Evolutionary conservation across 2,888 invertebrate species (phyloP), one percentile per base, ranked within the genome.

Genomic region (Amphipyra berbera): DNA sequence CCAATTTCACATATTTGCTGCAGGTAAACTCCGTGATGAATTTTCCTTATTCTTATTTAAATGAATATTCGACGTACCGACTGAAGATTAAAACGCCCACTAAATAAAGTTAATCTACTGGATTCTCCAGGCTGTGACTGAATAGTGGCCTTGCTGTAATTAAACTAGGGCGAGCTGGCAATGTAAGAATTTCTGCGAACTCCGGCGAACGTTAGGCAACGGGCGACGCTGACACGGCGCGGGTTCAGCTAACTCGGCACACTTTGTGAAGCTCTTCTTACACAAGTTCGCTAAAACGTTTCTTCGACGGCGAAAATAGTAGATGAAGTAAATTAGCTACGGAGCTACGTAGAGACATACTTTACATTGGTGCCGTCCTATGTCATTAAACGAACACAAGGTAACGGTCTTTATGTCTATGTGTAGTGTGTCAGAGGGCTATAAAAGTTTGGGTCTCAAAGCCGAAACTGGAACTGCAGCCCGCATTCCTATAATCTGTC

Each of bases 111-210:
- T 55, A 68, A 62, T 67, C 56, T 61, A 62, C 64, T 54, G 61
- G 47, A 52, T 64, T 47, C 41, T 41, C 42, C 48, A 49, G 47
- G 57, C 67, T 58, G 63, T 63, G 41, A 58, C 56, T 45, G 63
- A 52, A 60, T 72, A 61, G 59, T 68, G 76, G 60, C 68, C 48
- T 71, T 71, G 53, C 45, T 58, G 64, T 68, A 76, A 76, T 76
- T 76, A 79, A 76, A 76, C 68, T 65, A 56, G 73, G 49, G 54
- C 64, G 54, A 50, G 57, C 61, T 58, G 48, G 61, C 46, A 47
- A 53, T 68, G 64, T 76, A 68, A 76, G 67, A 63, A 54, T 67
- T 76, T 78, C 71, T 78, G 63, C 66, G 72, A 75, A 61, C 55
- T 70, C 46, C 56, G 44, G 61, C 46, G 63, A 55, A 61, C 59